Percentiles rank a stretch among this genome's conserved stretches.
Conservation (phyloP, 92 coral and sea anemone genomes). For the Zoanthus solanderi region DNA sequence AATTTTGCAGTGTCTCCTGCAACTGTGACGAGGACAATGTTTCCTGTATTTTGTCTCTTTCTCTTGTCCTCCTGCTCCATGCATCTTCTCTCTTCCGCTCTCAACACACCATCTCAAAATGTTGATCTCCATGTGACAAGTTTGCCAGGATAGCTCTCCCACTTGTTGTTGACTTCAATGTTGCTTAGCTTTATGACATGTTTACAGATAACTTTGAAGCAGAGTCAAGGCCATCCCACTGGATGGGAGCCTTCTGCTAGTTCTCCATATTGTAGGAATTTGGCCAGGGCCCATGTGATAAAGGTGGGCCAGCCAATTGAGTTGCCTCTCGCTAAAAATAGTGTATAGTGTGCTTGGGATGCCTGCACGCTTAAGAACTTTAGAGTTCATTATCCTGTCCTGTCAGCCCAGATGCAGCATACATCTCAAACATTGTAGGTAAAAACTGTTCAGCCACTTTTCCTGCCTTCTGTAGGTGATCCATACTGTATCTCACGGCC, state of each 20-base stretch:
- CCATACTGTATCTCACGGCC: not conserved
- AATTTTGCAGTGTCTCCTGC: too few relatives aligned
- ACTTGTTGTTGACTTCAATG: not conserved
- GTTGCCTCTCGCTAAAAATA: slow-evolving; percentile 20
- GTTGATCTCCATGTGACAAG: not conserved
- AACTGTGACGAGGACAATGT: not conserved
- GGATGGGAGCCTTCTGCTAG: not conserved
- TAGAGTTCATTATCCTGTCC: not conserved
- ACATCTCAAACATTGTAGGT: not conserved
- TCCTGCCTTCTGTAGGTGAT: not conserved
- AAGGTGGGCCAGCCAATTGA: not conserved
- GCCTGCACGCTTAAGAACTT: not conserved
- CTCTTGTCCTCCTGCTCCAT: not conserved
- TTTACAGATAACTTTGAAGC: not conserved
- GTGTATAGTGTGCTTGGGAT: slow-evolving; percentile 1
- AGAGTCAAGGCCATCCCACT: not conserved
- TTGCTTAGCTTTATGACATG: slow-evolving; percentile 4
- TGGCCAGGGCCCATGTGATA: slow-evolving; percentile 14
- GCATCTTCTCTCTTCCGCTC: slow-evolving; percentile 13
- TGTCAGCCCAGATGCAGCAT: not conserved
- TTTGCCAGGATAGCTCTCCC: not conserved
- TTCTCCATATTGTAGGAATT: slow-evolving; percentile 7
- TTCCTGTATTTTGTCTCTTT: not conserved
- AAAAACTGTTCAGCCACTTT: not conserved
- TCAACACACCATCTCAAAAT: not conserved